Base-by-base conservation (phyloP, 1,140 invertebrate genomes). In the Condylostylus longicornis region DNA sequence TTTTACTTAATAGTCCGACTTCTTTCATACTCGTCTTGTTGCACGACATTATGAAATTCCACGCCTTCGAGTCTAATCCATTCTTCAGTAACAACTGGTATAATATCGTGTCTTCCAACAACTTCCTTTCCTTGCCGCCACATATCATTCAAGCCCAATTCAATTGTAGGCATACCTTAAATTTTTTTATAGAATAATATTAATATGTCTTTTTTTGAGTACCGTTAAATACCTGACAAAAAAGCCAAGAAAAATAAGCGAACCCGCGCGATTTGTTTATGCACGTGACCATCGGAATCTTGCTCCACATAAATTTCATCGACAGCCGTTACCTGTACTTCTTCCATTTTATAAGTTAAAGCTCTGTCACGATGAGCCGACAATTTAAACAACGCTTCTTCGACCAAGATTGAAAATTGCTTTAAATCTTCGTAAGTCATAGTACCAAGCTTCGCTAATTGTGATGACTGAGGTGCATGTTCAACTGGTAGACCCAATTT, bases 31-130 rank as follows among this genome's bases (percentile, higher is more conserved):
- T 91, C 87, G 35, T 89, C 79, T 46, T 82, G 77, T 53, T 95
- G 82, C 7, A 99, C 83, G 57, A 85, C 89, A 23, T 79, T 78
- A 65, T 98, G 93, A 60, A 98, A 96, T 59, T 98, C 90, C 1
- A 87, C 74, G 17, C 79, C 74, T 65, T 99, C 93, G 5, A 98
- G 71, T 29, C 87, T 74, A 49, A 99, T 98, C 96, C 96, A 99
- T 65, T 98, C 90, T 64, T 99, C 96, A 1, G 96, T 98, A 38
- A 90, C 87, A 20, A 98, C 93, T 7, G 95, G 95, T 51, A 99
- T 94, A 53, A 99, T 99, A 63, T 99, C 96, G 61, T 98, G 90
- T 13, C 96, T 69, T 1, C 96, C 91, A 0, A 99, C 96, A 12
- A 99, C 90, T 71, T 99, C 96, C 65, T 90, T 90, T 7, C 96